Base-by-base conservation (phyloP, 2,797 vertebrate genomes). In the Intellagama lesueurii region DNA sequence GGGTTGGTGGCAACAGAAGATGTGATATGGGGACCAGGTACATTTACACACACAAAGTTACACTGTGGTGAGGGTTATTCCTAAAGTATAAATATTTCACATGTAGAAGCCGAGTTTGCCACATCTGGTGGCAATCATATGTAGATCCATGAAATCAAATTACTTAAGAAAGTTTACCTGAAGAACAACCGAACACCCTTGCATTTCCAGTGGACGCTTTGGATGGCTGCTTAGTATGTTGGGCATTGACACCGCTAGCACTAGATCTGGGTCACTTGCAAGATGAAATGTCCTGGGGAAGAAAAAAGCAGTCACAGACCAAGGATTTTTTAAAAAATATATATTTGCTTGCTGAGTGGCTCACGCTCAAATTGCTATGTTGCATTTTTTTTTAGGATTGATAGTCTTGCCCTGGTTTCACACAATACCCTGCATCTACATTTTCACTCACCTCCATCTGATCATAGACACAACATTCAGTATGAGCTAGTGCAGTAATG, bases 261-360 rank as follows among this genome's bases (percentile, higher is more conserved):
- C 94, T 16, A 97, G 92, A 26, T 92, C 91, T 24, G 93, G 94
- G 69, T 95, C 89, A 52, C 89, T 92, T 81, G 81, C 76, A 89
- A 92, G 66, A 87, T 96, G 94, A 83, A 96, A 94, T 16, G 92
- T 95, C 94, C 97, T 97, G 87, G 78, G 77, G 82, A 89, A 47
- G 22, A 56, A 90, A 89, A 87, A 86, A 3, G 7, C 32, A n/a
- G 6, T 81, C 32, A 12, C 14, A 86, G 30, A 4, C 28, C 14
- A 32, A 56, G 26, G 68, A 30, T 11, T 56, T 56, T 14, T 56
- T 56, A 12, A 56, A 56, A 56, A 11, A 56, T 11, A 52, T 7
- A 12, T 28, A 56, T 35, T 40, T 12, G 30, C 47, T 16, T 81
- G 26, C 40, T 66, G 1, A 76, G 40, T 70, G 6, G n/a, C 78